Conservation (phyloP, 2,797 vertebrate genomes). For the Esox lucius region DNA sequence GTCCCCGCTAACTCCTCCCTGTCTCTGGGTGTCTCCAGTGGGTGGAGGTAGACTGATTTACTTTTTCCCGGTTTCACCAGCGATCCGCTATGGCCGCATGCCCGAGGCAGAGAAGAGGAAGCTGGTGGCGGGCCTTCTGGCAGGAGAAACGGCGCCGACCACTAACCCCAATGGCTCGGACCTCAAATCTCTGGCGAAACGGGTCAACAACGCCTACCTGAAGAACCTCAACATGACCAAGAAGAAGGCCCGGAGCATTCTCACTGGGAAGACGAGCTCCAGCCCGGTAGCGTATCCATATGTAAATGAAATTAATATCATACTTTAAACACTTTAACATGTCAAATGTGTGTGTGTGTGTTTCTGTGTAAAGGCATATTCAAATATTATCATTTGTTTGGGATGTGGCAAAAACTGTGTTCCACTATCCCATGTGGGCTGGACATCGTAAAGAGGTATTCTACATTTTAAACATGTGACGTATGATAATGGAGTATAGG, state of each 20-base stretch:
- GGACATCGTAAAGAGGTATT: no score
- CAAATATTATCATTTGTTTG: no score
- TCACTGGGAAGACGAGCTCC: conserved; percentile 82
- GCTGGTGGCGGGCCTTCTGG: conserved; percentile 78
- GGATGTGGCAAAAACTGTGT: no score
- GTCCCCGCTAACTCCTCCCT: no score
- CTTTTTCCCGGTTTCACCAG: conserved; percentile 45
- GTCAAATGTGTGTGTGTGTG: no score
- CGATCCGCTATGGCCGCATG: conserved; percentile 86
- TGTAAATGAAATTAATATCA: background rate
- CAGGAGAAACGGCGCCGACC: conserved; percentile 66
- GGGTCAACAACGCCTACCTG: conserved; percentile 83
- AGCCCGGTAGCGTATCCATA: conserved; percentile 61
- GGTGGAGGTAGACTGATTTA: background rate
- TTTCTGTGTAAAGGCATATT: conserved; percentile 9
- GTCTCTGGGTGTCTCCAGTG: background rate
- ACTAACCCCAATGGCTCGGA: conserved; percentile 72
- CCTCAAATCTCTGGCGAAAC: conserved; percentile 81
- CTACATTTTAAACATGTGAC: no score
- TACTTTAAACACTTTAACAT: no score
- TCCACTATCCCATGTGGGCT: no score
- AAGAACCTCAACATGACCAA: conserved; percentile 90
- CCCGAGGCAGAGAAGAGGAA: conserved; percentile 85
- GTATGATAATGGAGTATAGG: no score
- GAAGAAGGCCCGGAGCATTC: conserved; percentile 84